Percentiles rank a stretch among this genome's conserved stretches.
These are phyloP conservation scores for Amazona vittata DNA, from an alignment of 2,113 vertebrate species.

Conservation along the genomic window DNA sequence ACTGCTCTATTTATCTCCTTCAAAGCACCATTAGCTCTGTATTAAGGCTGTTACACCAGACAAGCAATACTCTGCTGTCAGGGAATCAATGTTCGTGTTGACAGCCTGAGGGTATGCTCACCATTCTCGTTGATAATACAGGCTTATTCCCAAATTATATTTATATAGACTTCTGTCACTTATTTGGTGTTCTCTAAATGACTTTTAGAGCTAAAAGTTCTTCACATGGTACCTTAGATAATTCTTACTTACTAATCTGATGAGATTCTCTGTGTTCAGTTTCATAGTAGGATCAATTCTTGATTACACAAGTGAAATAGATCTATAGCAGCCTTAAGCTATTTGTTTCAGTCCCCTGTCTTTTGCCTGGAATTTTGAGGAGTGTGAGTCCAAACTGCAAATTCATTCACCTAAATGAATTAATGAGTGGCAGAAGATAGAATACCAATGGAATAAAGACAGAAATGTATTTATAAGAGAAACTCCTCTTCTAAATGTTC, in stretches of 20 bases:
- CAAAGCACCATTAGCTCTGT: slow-evolving; percentile 5
- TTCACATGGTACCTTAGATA: background rate
- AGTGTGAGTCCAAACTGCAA: background rate
- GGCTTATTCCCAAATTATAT: slow-evolving; percentile 1
- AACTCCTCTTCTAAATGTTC: background rate
- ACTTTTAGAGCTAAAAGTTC: background rate
- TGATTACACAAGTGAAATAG: background rate
- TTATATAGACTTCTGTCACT: slow-evolving; percentile 37
- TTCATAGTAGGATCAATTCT: background rate
- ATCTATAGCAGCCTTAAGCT: background rate
- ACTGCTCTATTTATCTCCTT: slow-evolving; percentile 1
- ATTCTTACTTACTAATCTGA: background rate
- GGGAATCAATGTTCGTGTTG: slow-evolving; percentile 30
- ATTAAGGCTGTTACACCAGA: background rate
- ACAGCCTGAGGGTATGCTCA: slow-evolving; percentile 1
- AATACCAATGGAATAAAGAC: background rate
- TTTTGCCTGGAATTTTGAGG: background rate
- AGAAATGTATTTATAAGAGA: background rate
- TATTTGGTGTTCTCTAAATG: slow-evolving; percentile 14
- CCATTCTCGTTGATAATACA: background rate
- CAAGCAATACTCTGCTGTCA: background rate
- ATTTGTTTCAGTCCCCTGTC: background rate
- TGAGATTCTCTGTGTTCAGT: background rate
- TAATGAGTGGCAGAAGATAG: background rate
- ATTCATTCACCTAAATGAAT: background rate